phyloP scores from a whole-genome alignment of 2,113 vertebrate species.

The Marmota flaviventris region DNA sequence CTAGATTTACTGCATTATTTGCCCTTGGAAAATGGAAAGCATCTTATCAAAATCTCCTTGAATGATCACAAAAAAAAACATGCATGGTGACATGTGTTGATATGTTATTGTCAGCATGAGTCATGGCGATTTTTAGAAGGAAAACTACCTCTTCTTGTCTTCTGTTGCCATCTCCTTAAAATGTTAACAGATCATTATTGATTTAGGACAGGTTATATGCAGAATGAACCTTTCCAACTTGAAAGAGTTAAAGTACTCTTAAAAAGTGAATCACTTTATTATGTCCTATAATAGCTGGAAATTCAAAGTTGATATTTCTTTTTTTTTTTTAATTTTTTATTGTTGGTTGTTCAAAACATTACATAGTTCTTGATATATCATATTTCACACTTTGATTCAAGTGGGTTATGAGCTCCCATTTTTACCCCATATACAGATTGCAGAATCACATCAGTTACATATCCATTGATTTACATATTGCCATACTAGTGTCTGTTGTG shows the following conservation, averaged over 20 bases:
- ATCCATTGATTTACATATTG: too few relatives aligned
- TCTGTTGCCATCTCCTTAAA: neutral
- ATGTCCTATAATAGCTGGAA: neutral
- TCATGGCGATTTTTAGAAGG: neutral
- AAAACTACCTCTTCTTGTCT: neutral
- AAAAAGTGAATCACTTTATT: conserved; percentile 23
- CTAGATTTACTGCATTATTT: neutral
- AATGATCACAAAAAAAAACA: neutral
- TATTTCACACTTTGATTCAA: too few relatives aligned
- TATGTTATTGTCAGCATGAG: neutral
- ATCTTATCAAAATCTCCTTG: neutral
- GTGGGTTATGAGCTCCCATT: too few relatives aligned
- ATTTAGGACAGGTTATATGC: neutral
- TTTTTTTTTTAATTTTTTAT: too few relatives aligned
- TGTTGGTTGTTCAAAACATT: too few relatives aligned
- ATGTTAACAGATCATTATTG: neutral
- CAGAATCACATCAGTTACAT: too few relatives aligned
- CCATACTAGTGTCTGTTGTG: too few relatives aligned
- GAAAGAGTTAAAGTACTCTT: neutral
- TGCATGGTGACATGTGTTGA: neutral
- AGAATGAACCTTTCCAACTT: neutral
- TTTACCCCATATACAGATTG: too few relatives aligned
- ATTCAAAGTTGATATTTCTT: neutral
- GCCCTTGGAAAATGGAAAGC: neutral
- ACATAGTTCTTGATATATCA: too few relatives aligned